These are phyloP conservation scores for Adineta ricciae DNA, from an alignment of 2,888 invertebrate species.

Conservation along the genomic window DNA sequence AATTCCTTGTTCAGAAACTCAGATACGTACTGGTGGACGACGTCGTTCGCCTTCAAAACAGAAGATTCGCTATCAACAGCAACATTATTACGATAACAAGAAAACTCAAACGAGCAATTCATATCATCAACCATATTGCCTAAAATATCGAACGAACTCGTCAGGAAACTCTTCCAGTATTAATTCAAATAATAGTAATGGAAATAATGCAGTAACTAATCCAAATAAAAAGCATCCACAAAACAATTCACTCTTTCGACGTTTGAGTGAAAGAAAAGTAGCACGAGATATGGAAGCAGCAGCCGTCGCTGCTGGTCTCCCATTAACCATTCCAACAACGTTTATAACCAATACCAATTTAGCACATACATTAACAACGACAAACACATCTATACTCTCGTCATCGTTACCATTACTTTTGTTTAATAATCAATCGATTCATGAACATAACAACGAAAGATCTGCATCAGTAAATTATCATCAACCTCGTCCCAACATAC, in stretches of 20 bases:
- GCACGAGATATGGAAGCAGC: slow-evolving; percentile 20
- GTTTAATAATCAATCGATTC: neutral
- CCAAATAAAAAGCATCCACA: slow-evolving; percentile 16
- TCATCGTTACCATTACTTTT: slow-evolving; percentile 16
- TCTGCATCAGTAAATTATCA: neutral
- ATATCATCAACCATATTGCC: neutral
- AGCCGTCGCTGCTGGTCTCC: neutral
- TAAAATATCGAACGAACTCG: slow-evolving; percentile 60
- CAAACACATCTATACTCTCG: neutral
- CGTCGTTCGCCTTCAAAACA: slow-evolving; percentile 52
- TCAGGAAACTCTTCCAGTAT: slow-evolving; percentile 43
- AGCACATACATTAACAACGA: neutral
- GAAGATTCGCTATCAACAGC: slow-evolving; percentile 14
- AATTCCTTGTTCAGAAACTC: slow-evolving; percentile 60
- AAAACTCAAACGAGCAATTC: neutral
- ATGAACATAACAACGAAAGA: neutral
- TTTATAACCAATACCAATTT: neutral
- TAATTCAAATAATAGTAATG: slow-evolving; percentile 44
- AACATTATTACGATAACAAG: neutral
- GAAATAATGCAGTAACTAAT: slow-evolving; percentile 40
- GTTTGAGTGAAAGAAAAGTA: slow-evolving; percentile 37
- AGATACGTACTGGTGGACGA: slow-evolving; percentile 62
- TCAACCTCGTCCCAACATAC: neutral
- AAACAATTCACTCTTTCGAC: slow-evolving; percentile 40
- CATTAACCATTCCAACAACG: slow-evolving; percentile 8